These are phyloP conservation scores for Sesia bembeciformis DNA, from an alignment of 2,888 invertebrate genomes.

Conservation along the genomic window DNA sequence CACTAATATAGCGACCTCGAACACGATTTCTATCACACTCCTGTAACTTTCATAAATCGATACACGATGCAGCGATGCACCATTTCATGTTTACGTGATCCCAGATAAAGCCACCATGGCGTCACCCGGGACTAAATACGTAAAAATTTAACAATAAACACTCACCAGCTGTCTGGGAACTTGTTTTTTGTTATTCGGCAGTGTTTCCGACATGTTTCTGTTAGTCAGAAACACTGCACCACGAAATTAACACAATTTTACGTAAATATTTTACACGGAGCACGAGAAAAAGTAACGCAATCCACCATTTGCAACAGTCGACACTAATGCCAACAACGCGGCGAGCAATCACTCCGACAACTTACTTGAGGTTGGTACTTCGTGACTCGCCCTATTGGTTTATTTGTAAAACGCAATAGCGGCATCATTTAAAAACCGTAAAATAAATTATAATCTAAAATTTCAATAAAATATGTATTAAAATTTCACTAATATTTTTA, in stretches of 20 bases:
- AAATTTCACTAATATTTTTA: too few relatives aligned
- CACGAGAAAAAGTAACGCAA: conserved; percentile 74
- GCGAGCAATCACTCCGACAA: conserved; percentile 55
- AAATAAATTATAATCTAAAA: too few relatives aligned
- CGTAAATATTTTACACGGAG: conserved; percentile 75
- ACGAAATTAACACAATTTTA: conserved; percentile 71
- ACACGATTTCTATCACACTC: conserved; percentile 28
- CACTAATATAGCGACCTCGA: conserved; percentile 22
- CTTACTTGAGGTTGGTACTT: conserved; percentile 46
- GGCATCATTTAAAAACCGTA: conserved; percentile 17
- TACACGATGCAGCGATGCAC: conserved; percentile 74
- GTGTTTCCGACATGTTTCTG: conserved; percentile 75
- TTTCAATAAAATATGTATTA: too few relatives aligned
- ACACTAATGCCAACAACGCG: conserved; percentile 67
- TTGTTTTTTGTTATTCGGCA: conserved; percentile 74
- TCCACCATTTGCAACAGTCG: conserved; percentile 73
- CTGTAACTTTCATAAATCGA: conserved; percentile 59
- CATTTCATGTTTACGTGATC: conserved; percentile 78
- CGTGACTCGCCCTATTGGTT: conserved; percentile 49
- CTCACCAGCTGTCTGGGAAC: conserved; percentile 78
- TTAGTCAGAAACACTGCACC: conserved; percentile 72
- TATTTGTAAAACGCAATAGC: conserved; percentile 37
- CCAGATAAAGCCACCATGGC: conserved; percentile 78
- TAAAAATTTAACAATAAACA: conserved; percentile 68
- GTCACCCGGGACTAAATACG: conserved; percentile 75